Conservation (phyloP, 2,888 invertebrate species). For the Ctenicera cuprea region DNA sequence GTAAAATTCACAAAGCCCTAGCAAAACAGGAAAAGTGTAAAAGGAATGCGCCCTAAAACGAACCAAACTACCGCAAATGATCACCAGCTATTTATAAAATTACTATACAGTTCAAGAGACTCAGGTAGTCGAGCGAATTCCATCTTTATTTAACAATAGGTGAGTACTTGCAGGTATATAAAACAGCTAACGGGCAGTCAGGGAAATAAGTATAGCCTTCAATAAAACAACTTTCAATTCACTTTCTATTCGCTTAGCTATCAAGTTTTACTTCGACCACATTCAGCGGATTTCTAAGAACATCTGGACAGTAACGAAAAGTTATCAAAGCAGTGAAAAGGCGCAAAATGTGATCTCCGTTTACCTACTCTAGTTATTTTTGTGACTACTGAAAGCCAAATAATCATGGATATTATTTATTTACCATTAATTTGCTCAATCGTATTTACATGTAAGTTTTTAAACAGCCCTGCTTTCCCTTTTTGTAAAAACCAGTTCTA, state of each 20-base stretch:
- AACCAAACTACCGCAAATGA: conserved; percentile 15
- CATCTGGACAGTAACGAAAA: conserved; percentile 53
- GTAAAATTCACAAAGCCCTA: background rate
- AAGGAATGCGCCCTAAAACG: conserved; percentile 36
- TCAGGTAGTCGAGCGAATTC: conserved; percentile 56
- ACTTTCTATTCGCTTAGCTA: conserved; percentile 61
- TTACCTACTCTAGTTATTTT: conserved; percentile 35
- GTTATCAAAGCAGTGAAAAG: conserved; percentile 43
- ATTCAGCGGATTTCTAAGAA: conserved; percentile 45
- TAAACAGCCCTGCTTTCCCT: background rate
- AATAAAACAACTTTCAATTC: conserved; percentile 52
- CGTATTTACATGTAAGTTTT: conserved; percentile 38
- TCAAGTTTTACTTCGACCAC: conserved; percentile 55
- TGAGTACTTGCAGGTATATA: conserved; percentile 38
- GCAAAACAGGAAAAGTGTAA: conserved; percentile 12
- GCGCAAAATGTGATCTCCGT: conserved; percentile 49
- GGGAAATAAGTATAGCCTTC: conserved; percentile 49
- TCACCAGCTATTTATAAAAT: conserved; percentile 62
- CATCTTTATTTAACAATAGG: conserved; percentile 43
- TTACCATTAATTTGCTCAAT: conserved; percentile 40
- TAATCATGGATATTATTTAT: conserved; percentile 46
- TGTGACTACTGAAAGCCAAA: conserved; percentile 37
- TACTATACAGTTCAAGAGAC: conserved; percentile 47
- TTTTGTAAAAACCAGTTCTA: no score
- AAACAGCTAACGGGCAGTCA: conserved; percentile 44